These are phyloP conservation scores for Anagrus nilaparvatae DNA, from an alignment of 1,140 invertebrate species.

Conservation along the genomic window DNA sequence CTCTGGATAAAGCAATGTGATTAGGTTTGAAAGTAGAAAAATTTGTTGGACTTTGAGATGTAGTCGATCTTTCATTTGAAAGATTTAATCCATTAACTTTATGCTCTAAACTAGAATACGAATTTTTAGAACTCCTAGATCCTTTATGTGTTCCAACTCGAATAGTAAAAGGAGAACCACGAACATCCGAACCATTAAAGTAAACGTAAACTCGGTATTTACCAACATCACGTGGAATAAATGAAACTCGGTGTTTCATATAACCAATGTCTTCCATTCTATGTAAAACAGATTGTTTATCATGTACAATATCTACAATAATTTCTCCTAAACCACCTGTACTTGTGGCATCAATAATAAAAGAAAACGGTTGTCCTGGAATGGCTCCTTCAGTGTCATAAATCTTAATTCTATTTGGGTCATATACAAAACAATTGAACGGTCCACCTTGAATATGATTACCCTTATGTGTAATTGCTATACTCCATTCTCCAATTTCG, in stretches of 20 bases:
- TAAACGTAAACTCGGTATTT: constrained; percentile 90
- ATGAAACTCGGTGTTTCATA: constrained; percentile 77
- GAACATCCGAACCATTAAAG: constrained; percentile 93
- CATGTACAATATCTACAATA: constrained; percentile 78
- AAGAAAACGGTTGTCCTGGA: constrained; percentile 68
- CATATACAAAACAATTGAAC: constrained; percentile 94
- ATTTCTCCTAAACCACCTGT: constrained; percentile 83
- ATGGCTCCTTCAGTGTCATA: constrained; percentile 64
- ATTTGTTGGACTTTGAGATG: constrained; percentile 21
- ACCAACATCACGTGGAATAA: constrained; percentile 79
- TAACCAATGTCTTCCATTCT: constrained; percentile 72
- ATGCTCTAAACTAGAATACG: constrained; percentile 29
- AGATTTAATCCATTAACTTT: constrained; percentile 36
- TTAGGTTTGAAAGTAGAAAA: too few relatives aligned
- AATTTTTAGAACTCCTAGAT: constrained; percentile 37
- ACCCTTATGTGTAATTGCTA: constrained; percentile 89
- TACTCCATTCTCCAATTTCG: constrained; percentile 93
- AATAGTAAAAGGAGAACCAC: constrained; percentile 76
- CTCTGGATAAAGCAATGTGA: constrained; percentile 19
- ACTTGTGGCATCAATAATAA: constrained; percentile 71
- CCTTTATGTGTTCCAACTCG: constrained; percentile 59
- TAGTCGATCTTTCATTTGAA: too few relatives aligned
- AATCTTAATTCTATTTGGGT: constrained; percentile 75
- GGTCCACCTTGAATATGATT: constrained; percentile 94
- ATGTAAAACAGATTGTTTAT: constrained; percentile 73